A percentile compares a stretch with the other conserved stretches of the same genome.
Conservation (phyloP, 2,888 invertebrate genomes). For the Drosophila quinaria region DNA sequence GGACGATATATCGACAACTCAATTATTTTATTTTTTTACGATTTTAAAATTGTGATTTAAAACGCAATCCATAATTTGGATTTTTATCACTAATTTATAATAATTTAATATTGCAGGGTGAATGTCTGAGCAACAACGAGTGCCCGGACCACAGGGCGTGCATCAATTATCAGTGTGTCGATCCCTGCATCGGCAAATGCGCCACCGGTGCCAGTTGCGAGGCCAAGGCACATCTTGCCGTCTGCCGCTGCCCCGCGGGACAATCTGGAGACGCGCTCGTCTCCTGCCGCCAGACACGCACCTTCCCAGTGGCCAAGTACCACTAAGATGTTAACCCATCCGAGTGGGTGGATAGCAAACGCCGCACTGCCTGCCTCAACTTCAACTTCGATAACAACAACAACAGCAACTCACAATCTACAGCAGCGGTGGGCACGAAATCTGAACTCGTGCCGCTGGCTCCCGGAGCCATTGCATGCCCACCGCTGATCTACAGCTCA, state of each 20-base stretch:
- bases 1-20: no score
- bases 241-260: conserved; percentile 92
- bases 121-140: conserved; percentile 92
- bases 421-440: no score
- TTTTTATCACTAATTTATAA: no score
- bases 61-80: no score
- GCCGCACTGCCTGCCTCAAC: conserved; percentile 73
- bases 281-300: conserved; percentile 87
- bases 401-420: conserved; percentile 3
- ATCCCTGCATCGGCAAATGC: conserved; percentile 93
- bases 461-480: no score
- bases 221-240: conserved; percentile 91
- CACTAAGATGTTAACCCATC: conserved; percentile 46
- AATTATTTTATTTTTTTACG: no score
- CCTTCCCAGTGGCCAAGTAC: conserved; percentile 85
- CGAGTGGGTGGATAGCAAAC: conserved; percentile 29
- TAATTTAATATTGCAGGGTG: conserved; percentile 87
- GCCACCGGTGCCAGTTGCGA: conserved; percentile 92
- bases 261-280: conserved; percentile 88
- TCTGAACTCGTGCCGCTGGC: no score
- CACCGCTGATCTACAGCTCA: no score
- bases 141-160: conserved; percentile 92
- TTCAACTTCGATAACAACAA: background rate
- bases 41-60: no score
- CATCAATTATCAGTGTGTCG: conserved; percentile 90